Base-by-base conservation (phyloP, 2,113 vertebrate genomes). In the Cheirogaleus medius region DNA sequence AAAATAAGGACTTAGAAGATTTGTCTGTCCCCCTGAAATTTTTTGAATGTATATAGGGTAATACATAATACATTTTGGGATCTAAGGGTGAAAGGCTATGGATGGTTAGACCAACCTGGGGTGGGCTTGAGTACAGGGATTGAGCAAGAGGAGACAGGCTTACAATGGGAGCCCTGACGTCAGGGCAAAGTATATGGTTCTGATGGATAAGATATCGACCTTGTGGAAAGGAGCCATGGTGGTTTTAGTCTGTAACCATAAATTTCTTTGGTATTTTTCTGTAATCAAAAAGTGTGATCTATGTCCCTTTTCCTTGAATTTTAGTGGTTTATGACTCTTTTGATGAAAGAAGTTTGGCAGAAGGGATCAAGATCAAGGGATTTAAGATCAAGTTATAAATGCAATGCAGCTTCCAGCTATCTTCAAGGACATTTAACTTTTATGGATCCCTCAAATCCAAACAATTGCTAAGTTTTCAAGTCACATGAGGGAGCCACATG, bases 101-200 rank as follows among this genome's bases (percentile, higher is more conserved):
- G 10, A 39, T n/a, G 6, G 20, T 68, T 92, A 37, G 13, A 74
- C 25, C 12, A 60, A 12, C 3, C 20, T 60, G 10, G 15, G 2
- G 2, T 58, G 37, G n/a, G 34, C 27, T 11, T 34, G 27, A 15
- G 18, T 4, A 0, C 34, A 47, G 37, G 12, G 5, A 2, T 1
- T 37, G 37, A 68, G 56, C 71, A 37, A 47, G 42, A 80, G 17
- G 10, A 74, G 39, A 44, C 39, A 87, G 14, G 27, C 27, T 12
- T 56, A 6, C n/a, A 27, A 11, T 42, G 8, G 39, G 37, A 74
- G 14, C 14, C 44, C 6, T 8, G 18, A 54, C 49, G 18, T 14
- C 29, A 42, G 7, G 42, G 18, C 0, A 13, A 82, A 93, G 20
- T 18, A 15, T 42, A 8, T 42, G 47, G 18, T 56, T 54, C 44